A percentile compares a stretch with the other conserved stretches of the same genome.
Conservation (phyloP, 2,888 invertebrate genomes). For the Rhynchonema sp. region DNA sequence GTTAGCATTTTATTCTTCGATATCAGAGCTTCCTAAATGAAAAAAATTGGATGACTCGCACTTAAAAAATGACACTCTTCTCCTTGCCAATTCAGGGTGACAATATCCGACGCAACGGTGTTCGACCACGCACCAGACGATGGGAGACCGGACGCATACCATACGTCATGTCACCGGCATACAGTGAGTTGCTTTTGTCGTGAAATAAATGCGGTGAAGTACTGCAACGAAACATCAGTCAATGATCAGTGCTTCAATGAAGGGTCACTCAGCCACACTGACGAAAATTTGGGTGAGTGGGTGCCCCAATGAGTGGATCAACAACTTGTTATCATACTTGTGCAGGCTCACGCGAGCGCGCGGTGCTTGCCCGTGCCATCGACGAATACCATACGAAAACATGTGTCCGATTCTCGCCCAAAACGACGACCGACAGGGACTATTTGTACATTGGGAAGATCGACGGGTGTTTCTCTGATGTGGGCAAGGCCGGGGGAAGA, state of each 20-base stretch:
- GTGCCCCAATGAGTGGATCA: neutral
- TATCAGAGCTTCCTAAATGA: too few relatives aligned
- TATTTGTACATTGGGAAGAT: constrained; percentile 27
- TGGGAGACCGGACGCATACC: constrained; percentile 28
- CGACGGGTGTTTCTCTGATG: constrained; percentile 27
- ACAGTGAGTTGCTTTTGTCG: constrained; percentile 11
- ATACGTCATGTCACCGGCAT: constrained; percentile 24
- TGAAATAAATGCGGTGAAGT: too few relatives aligned
- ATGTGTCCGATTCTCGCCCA: constrained; percentile 23
- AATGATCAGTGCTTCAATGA: too few relatives aligned
- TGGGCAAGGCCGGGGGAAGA: constrained; percentile 24
- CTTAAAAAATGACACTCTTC: too few relatives aligned
- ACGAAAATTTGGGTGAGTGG: too few relatives aligned
- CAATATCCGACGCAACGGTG: constrained; percentile 7
- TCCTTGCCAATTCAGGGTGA: neutral
- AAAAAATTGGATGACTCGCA: too few relatives aligned
- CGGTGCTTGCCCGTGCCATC: constrained; percentile 22
- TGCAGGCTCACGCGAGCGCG: constrained; percentile 17
- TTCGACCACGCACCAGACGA: constrained; percentile 11
- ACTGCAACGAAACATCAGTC: too few relatives aligned
- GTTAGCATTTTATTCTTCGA: neutral
- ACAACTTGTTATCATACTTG: neutral
- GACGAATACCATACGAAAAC: constrained; percentile 23
- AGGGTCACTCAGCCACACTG: too few relatives aligned
- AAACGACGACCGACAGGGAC: constrained; percentile 19